Evolutionary conservation across 92 coral and sea anemone species (phyloP), one percentile per base, ranked within the genome.

Genomic region (Heteractis magnifica): DNA sequence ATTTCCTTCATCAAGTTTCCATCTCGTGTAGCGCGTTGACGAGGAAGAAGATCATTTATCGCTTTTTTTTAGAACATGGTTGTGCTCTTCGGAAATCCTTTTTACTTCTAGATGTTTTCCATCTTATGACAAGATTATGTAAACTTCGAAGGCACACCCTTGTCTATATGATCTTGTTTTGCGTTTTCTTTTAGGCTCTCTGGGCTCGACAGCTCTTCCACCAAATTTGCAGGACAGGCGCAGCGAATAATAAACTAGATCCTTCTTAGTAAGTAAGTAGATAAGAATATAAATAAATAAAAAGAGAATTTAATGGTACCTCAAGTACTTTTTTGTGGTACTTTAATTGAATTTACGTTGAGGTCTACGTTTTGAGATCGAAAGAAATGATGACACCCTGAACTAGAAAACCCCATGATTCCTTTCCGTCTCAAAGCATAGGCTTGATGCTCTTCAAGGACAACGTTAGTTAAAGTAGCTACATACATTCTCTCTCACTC

Each of bases 71-170:
- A 81, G 56, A 3, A 18, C 51, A 73, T 88, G 94, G 72, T 84
- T 88, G 80, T 88, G 91, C 44, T 75, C 81, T 80, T 81, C 86
- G 51, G 64, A 80, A 5, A 85, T 58, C 6, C 92, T 87, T 52
- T 41, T 51, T 21, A 91, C 91, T 72, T 88, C 68, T 49, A 88
- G 86, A 53, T 85, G 79, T 73, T 91, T 87, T 5, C 94, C 92
- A 77, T 88, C 88, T 51, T 70, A 65, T 4, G 92, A 75, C 65
- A 91, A 64, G 11, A 81, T 51, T 26, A 91, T 56, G 81, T 70
- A 87, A 1, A 86, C 78, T 78, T 91, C 82, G 89, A 88, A 79
- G 65, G 92, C 86, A 53, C 90, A 91, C 65, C 91, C 88, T 85
- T 91, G 92, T 52, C 86, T 78, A 83, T 82, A 82, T 72, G 90